Percentiles rank a stretch among this genome's conserved stretches.
Evolutionary conservation across 37 sponge, comb jelly and placozoan species (phyloP).

Genomic region (Corticium candelabrum): DNA sequence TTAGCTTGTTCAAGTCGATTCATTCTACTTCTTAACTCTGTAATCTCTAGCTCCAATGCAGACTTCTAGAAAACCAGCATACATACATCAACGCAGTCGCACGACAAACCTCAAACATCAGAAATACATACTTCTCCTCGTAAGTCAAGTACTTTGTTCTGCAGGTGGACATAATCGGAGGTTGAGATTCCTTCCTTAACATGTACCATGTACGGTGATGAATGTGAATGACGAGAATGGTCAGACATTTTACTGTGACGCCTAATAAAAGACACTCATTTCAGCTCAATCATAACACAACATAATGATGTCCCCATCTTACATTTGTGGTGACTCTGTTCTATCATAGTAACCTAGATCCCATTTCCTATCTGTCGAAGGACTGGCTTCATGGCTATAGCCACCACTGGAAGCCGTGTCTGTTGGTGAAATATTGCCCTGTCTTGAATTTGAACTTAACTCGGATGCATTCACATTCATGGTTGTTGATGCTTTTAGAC

Average conservation of each 20-base stretch:
- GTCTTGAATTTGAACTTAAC: background rate
- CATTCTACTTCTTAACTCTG: background rate
- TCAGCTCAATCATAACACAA: too few relatives aligned
- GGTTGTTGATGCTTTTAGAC: background rate
- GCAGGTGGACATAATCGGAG: background rate
- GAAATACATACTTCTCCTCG: background rate
- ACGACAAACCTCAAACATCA: too few relatives aligned
- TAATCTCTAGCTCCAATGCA: background rate
- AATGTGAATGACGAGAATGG: too few relatives aligned
- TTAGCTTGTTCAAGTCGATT: background rate
- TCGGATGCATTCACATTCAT: background rate
- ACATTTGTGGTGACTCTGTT: too few relatives aligned
- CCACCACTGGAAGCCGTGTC: background rate
- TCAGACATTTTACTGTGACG: too few relatives aligned
- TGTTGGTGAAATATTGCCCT: background rate
- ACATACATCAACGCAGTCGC: too few relatives aligned
- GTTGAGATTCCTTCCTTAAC: background rate
- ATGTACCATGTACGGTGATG: background rate
- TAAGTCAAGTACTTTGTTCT: background rate
- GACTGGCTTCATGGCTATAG: background rate
- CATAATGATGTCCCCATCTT: too few relatives aligned
- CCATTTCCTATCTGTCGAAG: background rate
- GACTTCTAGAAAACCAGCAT: background rate
- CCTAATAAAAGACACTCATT: too few relatives aligned
- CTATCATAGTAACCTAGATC: too few relatives aligned